Evolutionary conservation across 1,140 invertebrate species (phyloP).

Genomic region (Hyposmocoma kahamanoa): DNA sequence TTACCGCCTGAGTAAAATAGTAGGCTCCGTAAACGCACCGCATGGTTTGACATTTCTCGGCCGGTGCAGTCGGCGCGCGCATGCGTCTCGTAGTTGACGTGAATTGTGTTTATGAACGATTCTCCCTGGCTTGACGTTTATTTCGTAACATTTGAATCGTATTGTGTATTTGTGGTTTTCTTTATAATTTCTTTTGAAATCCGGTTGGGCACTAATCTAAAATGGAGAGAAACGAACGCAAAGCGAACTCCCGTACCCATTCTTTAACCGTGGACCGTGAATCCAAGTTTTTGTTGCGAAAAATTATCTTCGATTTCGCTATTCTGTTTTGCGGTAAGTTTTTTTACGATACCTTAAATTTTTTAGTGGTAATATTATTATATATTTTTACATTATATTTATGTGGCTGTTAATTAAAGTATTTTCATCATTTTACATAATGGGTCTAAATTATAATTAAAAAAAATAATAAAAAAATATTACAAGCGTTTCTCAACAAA

Average conservation of each 20-base stretch:
- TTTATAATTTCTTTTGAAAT: conserved; percentile 18
- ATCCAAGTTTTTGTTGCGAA: conserved; percentile 55
- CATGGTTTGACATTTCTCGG: conserved; percentile 7
- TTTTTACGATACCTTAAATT: too few species aligned
- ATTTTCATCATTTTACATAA: too few species aligned
- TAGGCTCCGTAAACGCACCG: conserved; percentile 18
- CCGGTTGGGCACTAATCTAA: conserved; percentile 16
- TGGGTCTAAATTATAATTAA: too few species aligned
- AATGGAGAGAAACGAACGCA: conserved; percentile 59
- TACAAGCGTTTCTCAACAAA: too few species aligned
- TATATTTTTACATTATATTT: too few species aligned
- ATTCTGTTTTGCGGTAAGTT: conserved; percentile 62
- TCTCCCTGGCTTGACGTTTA: conserved; percentile 21
- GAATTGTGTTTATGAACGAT: conserved; percentile 28
- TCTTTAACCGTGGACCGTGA: conserved; percentile 53
- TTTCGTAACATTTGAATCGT: conserved; percentile 44
- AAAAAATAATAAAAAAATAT: too few species aligned
- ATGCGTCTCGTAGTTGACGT: conserved; percentile 54
- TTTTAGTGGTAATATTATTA: too few species aligned
- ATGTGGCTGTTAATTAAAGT: too few species aligned
- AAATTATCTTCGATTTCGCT: conserved; percentile 54
- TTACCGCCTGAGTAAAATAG: background rate
- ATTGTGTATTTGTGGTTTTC: conserved; percentile 21
- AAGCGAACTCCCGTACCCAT: conserved; percentile 44
- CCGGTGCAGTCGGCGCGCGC: conserved; percentile 50